Conservation (phyloP, 1,140 invertebrate genomes). For the Steinernema feltiae region DNA sequence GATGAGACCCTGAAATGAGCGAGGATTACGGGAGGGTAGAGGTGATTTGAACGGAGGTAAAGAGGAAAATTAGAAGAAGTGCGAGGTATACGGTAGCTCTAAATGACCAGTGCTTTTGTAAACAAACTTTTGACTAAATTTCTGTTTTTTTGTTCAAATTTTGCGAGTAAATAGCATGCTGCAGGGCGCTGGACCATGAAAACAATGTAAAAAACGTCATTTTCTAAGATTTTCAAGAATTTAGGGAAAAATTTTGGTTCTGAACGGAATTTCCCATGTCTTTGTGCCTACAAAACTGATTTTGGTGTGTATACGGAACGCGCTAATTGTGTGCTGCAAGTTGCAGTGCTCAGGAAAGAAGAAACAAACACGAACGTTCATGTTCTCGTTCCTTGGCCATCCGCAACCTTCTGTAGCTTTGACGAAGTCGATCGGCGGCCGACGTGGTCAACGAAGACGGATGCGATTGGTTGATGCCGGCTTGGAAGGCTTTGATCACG, state of each 20-base stretch:
- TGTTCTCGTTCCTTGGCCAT: constrained; percentile 36
- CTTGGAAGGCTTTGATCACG: constrained; percentile 40
- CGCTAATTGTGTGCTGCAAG: neutral
- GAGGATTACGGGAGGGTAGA: neutral
- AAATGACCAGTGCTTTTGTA: no score
- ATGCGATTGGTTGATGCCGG: constrained; percentile 26
- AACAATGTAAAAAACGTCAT: no score
- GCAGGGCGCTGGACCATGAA: no score
- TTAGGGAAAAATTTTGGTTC: no score
- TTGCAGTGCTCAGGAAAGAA: neutral
- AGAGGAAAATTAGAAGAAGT: no score
- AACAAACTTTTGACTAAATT: no score
- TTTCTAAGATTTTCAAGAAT: no score
- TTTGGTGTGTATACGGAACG: constrained; percentile 9
- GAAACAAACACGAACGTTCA: constrained; percentile 35
- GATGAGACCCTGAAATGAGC: constrained; percentile 34
- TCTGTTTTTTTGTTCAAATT: no score
- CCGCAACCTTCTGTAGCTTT: constrained; percentile 29
- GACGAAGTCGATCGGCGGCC: constrained; percentile 36
- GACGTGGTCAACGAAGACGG: constrained; percentile 36
- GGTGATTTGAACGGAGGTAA: neutral
- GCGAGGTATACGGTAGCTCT: no score
- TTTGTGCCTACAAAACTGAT: no score
- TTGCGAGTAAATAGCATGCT: no score
- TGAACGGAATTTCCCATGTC: no score